Conservation (phyloP, 2,797 vertebrate species). For the Spinus olivaceus region DNA sequence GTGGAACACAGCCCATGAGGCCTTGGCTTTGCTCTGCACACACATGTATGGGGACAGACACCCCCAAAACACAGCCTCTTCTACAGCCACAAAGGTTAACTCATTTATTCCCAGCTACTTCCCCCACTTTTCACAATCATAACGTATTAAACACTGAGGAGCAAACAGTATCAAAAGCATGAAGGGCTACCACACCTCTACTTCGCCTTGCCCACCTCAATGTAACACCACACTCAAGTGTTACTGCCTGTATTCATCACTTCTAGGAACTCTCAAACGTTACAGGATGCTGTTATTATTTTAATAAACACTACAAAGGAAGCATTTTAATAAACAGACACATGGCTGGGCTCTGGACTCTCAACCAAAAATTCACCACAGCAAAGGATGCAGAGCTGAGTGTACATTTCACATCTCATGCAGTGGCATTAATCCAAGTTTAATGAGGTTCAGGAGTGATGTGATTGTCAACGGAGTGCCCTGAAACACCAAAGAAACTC, state of each 20-base stretch:
- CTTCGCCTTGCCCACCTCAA: background rate
- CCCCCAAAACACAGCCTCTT: background rate
- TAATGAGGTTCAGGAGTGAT: background rate
- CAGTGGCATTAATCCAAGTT: background rate
- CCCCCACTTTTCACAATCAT: background rate
- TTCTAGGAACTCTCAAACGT: background rate
- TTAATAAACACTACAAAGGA: background rate
- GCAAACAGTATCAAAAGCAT: background rate
- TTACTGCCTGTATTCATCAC: background rate
- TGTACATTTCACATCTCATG: background rate
- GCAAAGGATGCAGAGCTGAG: background rate
- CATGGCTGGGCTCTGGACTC: background rate
- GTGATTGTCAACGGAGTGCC: rapidly evolving
- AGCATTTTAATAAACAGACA: background rate
- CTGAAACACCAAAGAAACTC: background rate
- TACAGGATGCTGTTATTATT: background rate
- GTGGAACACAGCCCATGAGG: background rate
- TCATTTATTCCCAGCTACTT: background rate
- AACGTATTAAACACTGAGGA: background rate
- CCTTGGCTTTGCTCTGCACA: no score
- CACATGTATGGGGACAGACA: rapidly evolving
- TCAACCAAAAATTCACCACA: background rate
- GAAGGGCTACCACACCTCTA: background rate
- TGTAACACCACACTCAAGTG: background rate
- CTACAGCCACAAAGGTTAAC: rapidly evolving